Conservation (phyloP, 2,888 invertebrate species). For the Cephus pygmeus region DNA sequence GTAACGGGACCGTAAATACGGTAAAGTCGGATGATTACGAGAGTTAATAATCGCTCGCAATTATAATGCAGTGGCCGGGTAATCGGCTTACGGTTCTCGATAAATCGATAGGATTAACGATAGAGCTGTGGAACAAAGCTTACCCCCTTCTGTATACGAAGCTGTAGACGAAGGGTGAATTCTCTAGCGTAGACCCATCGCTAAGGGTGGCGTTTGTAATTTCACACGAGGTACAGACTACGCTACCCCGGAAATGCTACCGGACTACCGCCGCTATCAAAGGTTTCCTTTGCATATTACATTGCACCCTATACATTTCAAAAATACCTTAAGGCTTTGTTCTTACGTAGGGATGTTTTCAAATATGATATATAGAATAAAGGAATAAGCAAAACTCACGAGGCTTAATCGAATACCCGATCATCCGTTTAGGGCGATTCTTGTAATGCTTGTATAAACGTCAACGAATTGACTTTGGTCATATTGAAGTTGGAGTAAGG, state of each 20-base stretch:
- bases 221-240: background rate
- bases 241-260: background rate
- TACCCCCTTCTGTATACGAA: background rate
- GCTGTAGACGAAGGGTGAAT: background rate
- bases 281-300: background rate
- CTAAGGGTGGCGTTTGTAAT: background rate
- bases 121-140: conserved; percentile 11
- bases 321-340: background rate
- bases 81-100: conserved; percentile 50
- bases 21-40: conserved; percentile 28
- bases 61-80: conserved; percentile 47
- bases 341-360: background rate
- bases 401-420: background rate
- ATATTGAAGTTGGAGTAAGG: background rate
- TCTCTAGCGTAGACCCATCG: background rate
- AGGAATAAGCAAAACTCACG: background rate
- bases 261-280: background rate
- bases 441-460: conserved; percentile 51
- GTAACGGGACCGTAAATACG: conserved; percentile 9
- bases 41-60: conserved; percentile 44
- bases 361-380: background rate
- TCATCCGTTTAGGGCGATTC: background rate
- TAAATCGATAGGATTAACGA: conserved; percentile 51
- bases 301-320: background rate
- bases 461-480: conserved; percentile 38